phyloP scores from a whole-genome alignment of 2,797 vertebrate genomes.

The Pteropus rufus region DNA sequence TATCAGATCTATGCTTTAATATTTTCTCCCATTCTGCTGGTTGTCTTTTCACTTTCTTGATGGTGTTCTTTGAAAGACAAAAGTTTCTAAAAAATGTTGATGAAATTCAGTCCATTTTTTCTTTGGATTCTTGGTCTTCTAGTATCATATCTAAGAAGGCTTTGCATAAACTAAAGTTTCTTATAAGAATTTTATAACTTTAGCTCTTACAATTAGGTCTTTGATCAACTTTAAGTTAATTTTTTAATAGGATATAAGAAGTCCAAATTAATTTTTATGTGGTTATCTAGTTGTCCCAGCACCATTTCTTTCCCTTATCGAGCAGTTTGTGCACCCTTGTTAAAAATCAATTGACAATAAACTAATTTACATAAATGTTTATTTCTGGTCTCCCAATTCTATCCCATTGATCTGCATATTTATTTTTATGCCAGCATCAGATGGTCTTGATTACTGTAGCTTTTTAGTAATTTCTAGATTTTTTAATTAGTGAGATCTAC shows the following conservation, averaged over 20 bases:
- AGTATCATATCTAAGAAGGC: neutral
- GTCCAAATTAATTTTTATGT: neutral
- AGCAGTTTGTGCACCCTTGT: neutral
- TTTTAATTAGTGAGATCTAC: neutral
- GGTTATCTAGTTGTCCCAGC: neutral
- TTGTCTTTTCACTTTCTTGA: neutral
- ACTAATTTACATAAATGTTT: neutral
- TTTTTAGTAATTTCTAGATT: neutral
- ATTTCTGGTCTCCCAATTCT: neutral
- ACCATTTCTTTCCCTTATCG: neutral
- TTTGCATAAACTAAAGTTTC: neutral
- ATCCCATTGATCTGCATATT: neutral
- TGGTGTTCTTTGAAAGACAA: neutral
- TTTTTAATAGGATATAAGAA: neutral
- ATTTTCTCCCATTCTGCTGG: neutral
- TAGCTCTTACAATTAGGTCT: neutral
- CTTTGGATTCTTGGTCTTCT: neutral
- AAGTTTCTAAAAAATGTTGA: neutral
- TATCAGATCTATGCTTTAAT: neutral
- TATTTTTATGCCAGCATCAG: neutral
- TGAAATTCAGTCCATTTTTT: neutral
- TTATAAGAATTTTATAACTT: neutral
- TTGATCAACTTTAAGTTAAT: neutral
- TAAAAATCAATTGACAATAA: neutral
- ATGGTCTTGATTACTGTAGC: neutral